phyloP scores from a whole-genome alignment of 1,140 invertebrate genomes.

The Aricia agestis region DNA sequence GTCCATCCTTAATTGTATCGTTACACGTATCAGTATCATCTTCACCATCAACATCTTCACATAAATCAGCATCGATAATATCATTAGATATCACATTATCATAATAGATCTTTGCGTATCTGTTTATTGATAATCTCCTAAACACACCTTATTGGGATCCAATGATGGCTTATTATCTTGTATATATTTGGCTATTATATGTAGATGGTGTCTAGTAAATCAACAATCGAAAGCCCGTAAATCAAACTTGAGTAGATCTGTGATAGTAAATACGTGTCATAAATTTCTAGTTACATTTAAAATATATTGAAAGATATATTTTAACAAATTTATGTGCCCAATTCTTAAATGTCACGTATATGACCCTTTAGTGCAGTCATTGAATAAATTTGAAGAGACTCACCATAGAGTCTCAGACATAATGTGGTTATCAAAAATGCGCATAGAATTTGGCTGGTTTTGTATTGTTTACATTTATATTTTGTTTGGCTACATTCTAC shows the following conservation, averaged over 20 bases:
- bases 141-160: background rate
- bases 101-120: background rate
- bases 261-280: background rate
- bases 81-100: background rate
- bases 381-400: constrained; percentile 5
- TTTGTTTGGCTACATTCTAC: too few species aligned
- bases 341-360: constrained; percentile 5
- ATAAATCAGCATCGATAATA: background rate
- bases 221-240: background rate
- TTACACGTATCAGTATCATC: background rate
- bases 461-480: too few species aligned
- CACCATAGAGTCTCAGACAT: too few species aligned
- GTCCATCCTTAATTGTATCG: constrained; percentile 6
- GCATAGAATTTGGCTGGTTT: too few species aligned
- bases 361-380: background rate
- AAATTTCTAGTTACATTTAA: background rate
- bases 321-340: background rate
- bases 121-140: background rate
- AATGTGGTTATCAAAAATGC: too few species aligned
- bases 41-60: background rate
- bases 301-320: constrained; percentile 2
- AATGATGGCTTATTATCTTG: background rate
- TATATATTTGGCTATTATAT: background rate
- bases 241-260: background rate
- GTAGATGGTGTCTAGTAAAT: background rate